Evolutionary conservation across 2,888 invertebrate genomes (phyloP).

Genomic region (Ommatoiulus sabulosus): DNA sequence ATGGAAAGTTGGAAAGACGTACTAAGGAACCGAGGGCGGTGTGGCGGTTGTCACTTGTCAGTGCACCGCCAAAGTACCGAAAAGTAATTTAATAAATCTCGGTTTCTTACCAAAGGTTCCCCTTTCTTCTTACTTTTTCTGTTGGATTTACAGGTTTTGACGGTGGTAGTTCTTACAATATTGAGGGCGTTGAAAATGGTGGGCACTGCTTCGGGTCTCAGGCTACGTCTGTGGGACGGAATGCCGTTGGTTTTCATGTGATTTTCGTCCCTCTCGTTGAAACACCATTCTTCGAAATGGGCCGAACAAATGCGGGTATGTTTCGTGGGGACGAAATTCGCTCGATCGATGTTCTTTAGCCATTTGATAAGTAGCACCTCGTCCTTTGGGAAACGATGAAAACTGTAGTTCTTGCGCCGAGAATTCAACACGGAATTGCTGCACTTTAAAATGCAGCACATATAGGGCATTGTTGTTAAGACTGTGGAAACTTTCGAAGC

Average conservation of each 20-base stretch:
- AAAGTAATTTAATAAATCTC: background rate
- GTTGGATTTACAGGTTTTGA: background rate
- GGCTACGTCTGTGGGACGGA: conserved; percentile 2
- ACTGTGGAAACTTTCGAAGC: background rate
- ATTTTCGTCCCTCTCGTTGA: conserved; percentile 47
- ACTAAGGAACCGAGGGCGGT: background rate
- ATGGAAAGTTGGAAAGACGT: background rate
- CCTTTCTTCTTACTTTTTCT: conserved; percentile 53
- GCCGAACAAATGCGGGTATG: conserved; percentile 44
- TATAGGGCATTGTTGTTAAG: conserved; percentile 53
- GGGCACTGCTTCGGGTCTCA: conserved; percentile 49
- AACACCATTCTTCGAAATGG: conserved; percentile 50
- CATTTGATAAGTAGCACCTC: conserved; percentile 49
- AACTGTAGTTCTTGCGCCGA: conserved; percentile 47
- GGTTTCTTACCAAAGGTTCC: background rate
- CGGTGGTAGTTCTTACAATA: background rate
- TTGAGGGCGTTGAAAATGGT: conserved; percentile 34
- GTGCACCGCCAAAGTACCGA: background rate
- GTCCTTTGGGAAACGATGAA: conserved; percentile 52
- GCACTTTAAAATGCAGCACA: conserved; percentile 53
- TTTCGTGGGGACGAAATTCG: conserved; percentile 50
- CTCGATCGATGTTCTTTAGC: conserved; percentile 48
- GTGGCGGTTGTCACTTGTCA: conserved; percentile 34
- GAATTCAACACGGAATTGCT: conserved; percentile 54
- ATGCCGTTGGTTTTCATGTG: conserved; percentile 50